phyloP scores from a whole-genome alignment of 2,888 invertebrate genomes.

The Drosophila diplacantha region DNA sequence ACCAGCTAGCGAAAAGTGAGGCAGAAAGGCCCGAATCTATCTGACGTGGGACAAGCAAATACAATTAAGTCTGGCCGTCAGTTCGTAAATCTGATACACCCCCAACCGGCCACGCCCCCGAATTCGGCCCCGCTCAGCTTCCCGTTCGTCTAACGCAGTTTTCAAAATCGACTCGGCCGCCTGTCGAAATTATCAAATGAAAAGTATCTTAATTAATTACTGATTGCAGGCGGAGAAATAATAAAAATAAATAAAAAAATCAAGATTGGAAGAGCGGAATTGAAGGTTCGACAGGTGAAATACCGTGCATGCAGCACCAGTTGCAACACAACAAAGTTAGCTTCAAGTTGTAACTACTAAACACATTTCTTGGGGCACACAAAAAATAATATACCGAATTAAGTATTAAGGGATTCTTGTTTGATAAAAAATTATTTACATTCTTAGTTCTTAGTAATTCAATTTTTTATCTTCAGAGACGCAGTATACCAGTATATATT shows the following conservation, averaged over 20 bases:
- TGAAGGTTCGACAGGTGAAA: not conserved
- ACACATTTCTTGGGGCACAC: too few species aligned
- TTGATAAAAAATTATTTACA: not conserved
- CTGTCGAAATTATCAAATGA: slow-evolving; percentile 60
- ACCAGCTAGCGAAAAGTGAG: slow-evolving; percentile 17
- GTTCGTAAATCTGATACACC: slow-evolving; percentile 55
- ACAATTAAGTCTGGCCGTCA: slow-evolving; percentile 62
- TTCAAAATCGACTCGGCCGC: slow-evolving; percentile 12
- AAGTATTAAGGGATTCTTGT: too few species aligned
- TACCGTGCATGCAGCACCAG: not conserved
- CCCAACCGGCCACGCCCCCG: slow-evolving; percentile 26
- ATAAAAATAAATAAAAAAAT: slow-evolving; percentile 11
- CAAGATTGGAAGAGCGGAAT: slow-evolving; percentile 12
- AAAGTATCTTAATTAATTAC: slow-evolving; percentile 70
- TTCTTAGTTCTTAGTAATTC: not conserved
- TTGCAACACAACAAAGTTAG: not conserved
- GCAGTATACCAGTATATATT: too few species aligned
- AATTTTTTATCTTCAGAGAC: not conserved
- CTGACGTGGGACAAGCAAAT: slow-evolving; percentile 67
- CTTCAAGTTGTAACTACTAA: too few species aligned
- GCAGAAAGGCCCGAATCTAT: slow-evolving; percentile 30
- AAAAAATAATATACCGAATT: too few species aligned
- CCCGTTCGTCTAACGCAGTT: slow-evolving; percentile 6
- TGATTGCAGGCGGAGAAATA: slow-evolving; percentile 47
- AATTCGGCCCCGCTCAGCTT: slow-evolving; percentile 22